Evolutionary conservation across 2,888 invertebrate species (phyloP).

Genomic region (Scrobipalpa atriplicella): DNA sequence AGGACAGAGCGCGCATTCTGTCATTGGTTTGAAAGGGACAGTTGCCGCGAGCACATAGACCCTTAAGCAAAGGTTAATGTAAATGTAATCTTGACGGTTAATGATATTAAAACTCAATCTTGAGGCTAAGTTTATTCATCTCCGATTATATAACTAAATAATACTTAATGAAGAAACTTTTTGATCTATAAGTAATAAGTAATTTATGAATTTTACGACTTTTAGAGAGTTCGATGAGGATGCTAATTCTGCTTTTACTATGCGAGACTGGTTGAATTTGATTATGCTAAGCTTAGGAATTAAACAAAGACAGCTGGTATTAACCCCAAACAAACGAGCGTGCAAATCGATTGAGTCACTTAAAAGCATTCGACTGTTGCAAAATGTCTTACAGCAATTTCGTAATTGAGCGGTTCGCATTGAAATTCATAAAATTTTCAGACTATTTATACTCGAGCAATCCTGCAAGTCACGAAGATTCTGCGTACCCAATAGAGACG

Average conservation of each 20-base stretch:
- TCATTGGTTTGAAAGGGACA: no score
- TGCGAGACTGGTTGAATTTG: not conserved
- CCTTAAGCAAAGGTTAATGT: constrained; percentile 10
- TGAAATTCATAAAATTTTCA: constrained; percentile 34
- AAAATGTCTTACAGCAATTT: constrained; percentile 32
- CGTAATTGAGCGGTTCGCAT: constrained; percentile 39
- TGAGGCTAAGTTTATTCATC: not conserved
- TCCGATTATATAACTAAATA: constrained; percentile 5
- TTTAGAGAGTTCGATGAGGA: not conserved
- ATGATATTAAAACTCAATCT: constrained; percentile 7
- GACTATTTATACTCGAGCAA: not conserved
- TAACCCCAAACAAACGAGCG: constrained; percentile 3
- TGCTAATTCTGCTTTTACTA: not conserved
- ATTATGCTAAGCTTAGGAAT: not conserved
- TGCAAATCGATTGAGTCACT: constrained; percentile 19
- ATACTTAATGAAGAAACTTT: not conserved
- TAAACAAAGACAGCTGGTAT: not conserved
- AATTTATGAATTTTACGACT: not conserved
- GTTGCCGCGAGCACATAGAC: no score
- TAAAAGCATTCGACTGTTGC: constrained; percentile 26
- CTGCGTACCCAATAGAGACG: not conserved
- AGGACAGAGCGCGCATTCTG: no score
- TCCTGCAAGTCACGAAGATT: constrained; percentile 4
- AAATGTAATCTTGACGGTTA: not conserved
- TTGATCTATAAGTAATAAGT: not conserved